Base-by-base conservation (phyloP, 2,888 invertebrate genomes). In the Cryptocephalus primarius region DNA sequence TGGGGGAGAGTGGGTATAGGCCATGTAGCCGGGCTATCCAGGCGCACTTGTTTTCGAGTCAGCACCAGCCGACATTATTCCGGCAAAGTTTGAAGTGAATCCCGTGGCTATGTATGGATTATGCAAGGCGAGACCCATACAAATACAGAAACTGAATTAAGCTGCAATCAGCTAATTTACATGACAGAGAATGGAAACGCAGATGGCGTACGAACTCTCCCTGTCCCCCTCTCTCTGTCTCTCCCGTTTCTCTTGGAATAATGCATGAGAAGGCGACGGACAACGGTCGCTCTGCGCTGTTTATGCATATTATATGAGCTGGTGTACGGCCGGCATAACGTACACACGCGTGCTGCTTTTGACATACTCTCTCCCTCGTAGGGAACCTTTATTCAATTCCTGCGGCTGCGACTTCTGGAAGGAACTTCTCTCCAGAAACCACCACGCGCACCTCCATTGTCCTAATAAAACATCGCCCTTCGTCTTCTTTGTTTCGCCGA, bases 241-340 rank as follows among this genome's bases (percentile, higher is more conserved):
- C 47, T 10, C 6, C 51, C 48, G 50, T 53, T 51, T 47, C 54
- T 53, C 53, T 45, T 48, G 60, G 66, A 67, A 67, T 67, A 65
- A 67, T 67, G 66, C 66, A 67, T 67, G 67, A 66, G 67, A 59
- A 63, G 61, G 59, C 60, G 60, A 58, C 61, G 63, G 64, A 60
- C 62, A 49, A 42, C 50, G 51, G 50, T 14, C 14, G 32, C 31
- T 32, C 43, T 43, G 48, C 54, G 47, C 51, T 60, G 55, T 63
- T 62, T 63, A 62, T 62, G 65, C 65, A 65, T 65, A 63, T 63
- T 62, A 60, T 57, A 64, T 64, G 59, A 62, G 62, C 51, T 56
- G 55, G 55, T 50, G n/a, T n/a, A 36, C n/a, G n/a, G 36, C 36
- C 36, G 36, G 12, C 36, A 22, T 22, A 22, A 22, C 22, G 22